These are phyloP conservation scores for Ochotona princeps DNA, from an alignment of 2,113 vertebrate species.

Conservation along the genomic window DNA sequence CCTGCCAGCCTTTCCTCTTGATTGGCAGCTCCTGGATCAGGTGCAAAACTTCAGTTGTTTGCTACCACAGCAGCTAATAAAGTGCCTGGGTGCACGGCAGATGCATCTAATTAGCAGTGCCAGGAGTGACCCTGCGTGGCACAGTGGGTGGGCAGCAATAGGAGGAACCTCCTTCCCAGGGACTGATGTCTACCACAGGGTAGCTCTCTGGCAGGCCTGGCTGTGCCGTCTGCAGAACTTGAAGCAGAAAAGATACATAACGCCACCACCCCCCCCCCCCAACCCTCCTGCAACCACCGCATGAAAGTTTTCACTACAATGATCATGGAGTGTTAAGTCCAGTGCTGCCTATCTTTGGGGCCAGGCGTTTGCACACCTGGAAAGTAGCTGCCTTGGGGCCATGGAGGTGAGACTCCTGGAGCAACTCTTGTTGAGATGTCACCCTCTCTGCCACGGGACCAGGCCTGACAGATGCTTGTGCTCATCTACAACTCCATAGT, in stretches of 20 bases:
- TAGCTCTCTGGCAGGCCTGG: neutral
- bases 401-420: neutral
- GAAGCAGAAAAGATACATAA: neutral
- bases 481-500: neutral
- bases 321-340: neutral
- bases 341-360: neutral
- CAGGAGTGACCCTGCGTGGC: too few relatives aligned
- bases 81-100: neutral
- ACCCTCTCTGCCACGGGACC: neutral
- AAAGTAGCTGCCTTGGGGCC: neutral
- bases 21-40: neutral
- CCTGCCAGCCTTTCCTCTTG: neutral
- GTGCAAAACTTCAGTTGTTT: neutral
- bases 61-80: neutral
- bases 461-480: neutral
- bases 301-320: neutral
- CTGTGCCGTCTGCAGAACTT: neutral
- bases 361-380: rapidly evolving
- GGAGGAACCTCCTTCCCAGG: neutral
- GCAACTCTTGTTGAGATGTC: neutral
- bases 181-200: neutral
- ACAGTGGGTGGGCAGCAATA: neutral
- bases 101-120: neutral
- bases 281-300: neutral
- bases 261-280: too few relatives aligned